Percentiles rank a stretch among this genome's conserved stretches.
phyloP scores from a whole-genome alignment of 1,140 invertebrate species.

The Drosophila rhopaloa region DNA sequence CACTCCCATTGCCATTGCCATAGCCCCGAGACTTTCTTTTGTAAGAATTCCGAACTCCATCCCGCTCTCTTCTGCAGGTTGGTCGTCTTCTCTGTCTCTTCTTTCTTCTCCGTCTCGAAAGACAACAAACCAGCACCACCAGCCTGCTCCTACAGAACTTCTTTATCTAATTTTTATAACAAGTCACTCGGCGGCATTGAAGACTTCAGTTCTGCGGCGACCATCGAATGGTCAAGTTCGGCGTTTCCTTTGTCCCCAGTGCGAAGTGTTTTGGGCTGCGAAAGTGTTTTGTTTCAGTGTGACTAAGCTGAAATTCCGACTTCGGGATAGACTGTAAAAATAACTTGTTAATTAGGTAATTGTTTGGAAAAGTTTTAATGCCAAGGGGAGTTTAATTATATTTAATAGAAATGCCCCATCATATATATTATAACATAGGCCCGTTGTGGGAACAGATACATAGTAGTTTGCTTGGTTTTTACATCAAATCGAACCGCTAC shows the following conservation, averaged over 20 bases:
- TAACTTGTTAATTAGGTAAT: constrained; percentile 45
- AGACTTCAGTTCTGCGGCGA: constrained; percentile 74
- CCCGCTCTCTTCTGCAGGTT: constrained; percentile 34
- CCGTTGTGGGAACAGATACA: background rate
- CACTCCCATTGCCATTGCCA: constrained; percentile 9
- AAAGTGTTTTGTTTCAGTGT: constrained; percentile 41
- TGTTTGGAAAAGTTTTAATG: constrained; percentile 19
- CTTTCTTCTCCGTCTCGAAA: background rate
- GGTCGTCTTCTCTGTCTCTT: constrained; percentile 6
- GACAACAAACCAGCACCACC: constrained; percentile 23
- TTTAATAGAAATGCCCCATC: background rate
- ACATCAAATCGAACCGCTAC: constrained; percentile 40
- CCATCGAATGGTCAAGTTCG: constrained; percentile 73
- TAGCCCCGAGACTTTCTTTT: constrained; percentile 50
- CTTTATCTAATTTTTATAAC: constrained; percentile 78
- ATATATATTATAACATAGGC: constrained; percentile 7
- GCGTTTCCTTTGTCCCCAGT: constrained; percentile 18
- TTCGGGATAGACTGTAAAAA: constrained; percentile 24
- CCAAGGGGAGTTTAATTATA: background rate
- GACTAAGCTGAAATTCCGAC: constrained; percentile 30
- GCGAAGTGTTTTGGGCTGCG: constrained; percentile 4
- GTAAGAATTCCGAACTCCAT: constrained; percentile 29
- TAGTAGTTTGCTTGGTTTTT: constrained; percentile 1
- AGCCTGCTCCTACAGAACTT: constrained; percentile 64
- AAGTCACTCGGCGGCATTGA: constrained; percentile 61